Evolutionary conservation across 2,888 invertebrate species (phyloP), one percentile per base, ranked within the genome.

Genomic region (Epicampocera succincta): DNA sequence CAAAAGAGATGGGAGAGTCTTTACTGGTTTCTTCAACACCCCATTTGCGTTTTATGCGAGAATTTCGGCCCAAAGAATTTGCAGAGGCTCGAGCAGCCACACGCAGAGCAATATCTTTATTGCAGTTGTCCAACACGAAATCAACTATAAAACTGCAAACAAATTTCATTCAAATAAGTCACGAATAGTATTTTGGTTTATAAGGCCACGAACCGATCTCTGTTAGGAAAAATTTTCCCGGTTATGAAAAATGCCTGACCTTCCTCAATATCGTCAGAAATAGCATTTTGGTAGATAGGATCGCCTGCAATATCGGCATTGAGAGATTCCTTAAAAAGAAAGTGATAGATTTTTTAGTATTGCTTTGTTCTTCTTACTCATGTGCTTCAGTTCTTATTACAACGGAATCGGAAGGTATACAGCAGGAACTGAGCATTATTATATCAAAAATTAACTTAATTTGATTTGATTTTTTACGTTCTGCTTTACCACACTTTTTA

Each of bases 61-160:
- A 92, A 88, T 96, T 97, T 83, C 96, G 92, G 0, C 96, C 95
- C 9, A 96, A 93, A 86, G 94, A 95, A 73, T 93, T 93, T 86
- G 95, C 94, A 65, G 94, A 94, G 71, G 96, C 90, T 12, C 96
- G 94, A 2, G 95, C 94, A 88, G 96, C 96, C 86, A 97, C 93
- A 87, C 96, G 96, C 13, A 96, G 91, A 0, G 94, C 94, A 33
- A 96, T 92, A 85, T 94, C 33, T 38, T 83, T 80, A 4, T 21
- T 56, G 12, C 40, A 3, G 17, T 80, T 78, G 1, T 75, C 69
- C 48, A 75, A 15, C 3, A 54, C 42, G 42, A 75, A 74, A 61
- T 74, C 73, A 12, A 77, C 56, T 9, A 52, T 19, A 17, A 77
- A 73, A 15, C 76, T 81, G 25, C 33, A 33, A 33, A 25, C 25